Conservation (phyloP, 2,113 vertebrate genomes). For the Prietella phreatophila region DNA sequence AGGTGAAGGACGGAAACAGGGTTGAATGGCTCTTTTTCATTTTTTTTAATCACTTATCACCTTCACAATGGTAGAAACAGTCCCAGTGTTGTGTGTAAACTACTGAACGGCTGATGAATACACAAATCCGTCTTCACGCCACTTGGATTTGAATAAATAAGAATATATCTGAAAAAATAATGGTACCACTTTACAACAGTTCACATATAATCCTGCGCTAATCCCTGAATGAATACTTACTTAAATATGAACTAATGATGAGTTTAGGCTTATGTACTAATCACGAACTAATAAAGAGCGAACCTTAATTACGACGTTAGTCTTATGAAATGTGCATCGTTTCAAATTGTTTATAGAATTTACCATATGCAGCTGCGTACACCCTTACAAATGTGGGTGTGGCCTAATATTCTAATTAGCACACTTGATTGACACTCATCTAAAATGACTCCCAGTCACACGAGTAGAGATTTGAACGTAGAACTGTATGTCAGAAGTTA, state of each 20-base stretch:
- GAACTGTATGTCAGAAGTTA: not conserved
- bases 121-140: slow-evolving; percentile 37
- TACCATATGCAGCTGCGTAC: too few species aligned
- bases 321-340: too few species aligned
- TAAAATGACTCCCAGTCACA: not conserved
- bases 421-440: not conserved
- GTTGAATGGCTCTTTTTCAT: not conserved
- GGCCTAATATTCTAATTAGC: not conserved
- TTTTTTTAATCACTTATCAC: slow-evolving; percentile 53
- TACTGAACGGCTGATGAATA: slow-evolving; percentile 50
- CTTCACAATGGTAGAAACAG: slow-evolving; percentile 64
- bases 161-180: too few species aligned
- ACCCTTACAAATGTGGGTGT: not conserved
- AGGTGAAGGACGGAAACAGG: slow-evolving; percentile 9
- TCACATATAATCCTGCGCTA: too few species aligned
- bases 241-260: too few species aligned
- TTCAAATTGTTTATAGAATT: too few species aligned
- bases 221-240: too few species aligned
- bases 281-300: too few species aligned
- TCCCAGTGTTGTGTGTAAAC: slow-evolving; percentile 68
- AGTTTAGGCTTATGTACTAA: too few species aligned
- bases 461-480: not conserved
- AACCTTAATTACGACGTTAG: too few species aligned
- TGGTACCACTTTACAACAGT: too few species aligned
- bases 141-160: not conserved